Evolutionary conservation across 92 coral and sea anemone genomes (phyloP), one percentile per base, ranked within the genome.

Genomic region (Bergia sp.): DNA sequence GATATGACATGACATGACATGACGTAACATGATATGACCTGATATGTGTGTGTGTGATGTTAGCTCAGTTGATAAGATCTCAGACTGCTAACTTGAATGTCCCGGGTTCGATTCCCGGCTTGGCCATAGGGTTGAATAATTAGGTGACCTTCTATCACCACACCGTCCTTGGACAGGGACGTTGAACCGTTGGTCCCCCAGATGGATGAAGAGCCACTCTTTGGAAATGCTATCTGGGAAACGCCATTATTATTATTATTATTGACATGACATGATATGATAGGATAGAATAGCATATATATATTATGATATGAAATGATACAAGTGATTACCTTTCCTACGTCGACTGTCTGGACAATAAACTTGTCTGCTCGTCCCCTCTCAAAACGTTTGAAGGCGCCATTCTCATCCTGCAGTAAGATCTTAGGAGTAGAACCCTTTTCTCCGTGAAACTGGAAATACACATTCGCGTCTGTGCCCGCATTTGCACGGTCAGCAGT

Each of bases 291-390:
- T 37, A 72, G 11, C 12, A 55, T 15, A 55, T 11, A 55, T 55
- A 55, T 11, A 0, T 9, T 55, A 55, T 11, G 16, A 6, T 55
- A 55, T 55, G 2, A 13, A 0, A 55, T 55, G 2, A 13, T 11
- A 7, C 12, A 45, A 9, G 50, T 39, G 29, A 0, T 12, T 79
- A 97, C 99, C 96, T 94, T 95, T 45, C 99, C 99, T 15, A 97
- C 96, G 82, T 97, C 99, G 15, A 89, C 93, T 1, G 99, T 96
- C 66, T 95, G 97, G 18, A 97, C 94, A 50, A 94, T 94, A 89
- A 97, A 97, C 92, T 95, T 91, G 86, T 97, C 99, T 37, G 99
- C 99, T 82, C 98, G 90, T 40, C 96, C 95, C 10, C 90, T 71
- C 77, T 94, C 97, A 91, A 97, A 97, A 64, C 92, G 93, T 86